Conservation (phyloP, 2,797 vertebrate species). For the Oryzias sinensis region DNA sequence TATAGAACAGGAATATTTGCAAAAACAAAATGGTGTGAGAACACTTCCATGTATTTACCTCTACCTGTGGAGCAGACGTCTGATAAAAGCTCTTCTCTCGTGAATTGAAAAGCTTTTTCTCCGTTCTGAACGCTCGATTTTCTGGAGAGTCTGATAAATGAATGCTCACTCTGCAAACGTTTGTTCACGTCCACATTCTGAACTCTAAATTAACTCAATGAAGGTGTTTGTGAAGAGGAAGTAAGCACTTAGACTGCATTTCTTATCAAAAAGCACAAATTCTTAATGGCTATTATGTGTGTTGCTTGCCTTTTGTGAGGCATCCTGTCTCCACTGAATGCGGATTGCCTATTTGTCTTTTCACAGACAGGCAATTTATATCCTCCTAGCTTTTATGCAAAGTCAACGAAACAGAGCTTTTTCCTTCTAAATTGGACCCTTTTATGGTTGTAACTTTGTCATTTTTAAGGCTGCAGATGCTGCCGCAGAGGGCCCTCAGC, state of each 20-base stretch:
- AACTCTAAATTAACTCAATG: conserved; percentile 32
- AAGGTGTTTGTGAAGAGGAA: conserved; percentile 14
- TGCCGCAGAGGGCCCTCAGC: conserved; percentile 80
- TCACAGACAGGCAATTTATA: conserved; percentile 85
- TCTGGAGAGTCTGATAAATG: conserved; percentile 17
- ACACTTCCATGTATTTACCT: no score
- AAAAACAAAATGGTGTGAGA: no score
- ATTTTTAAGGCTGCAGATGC: conserved; percentile 86
- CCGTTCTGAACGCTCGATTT: conserved; percentile 5
- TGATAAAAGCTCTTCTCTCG: no score
- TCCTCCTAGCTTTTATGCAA: conserved; percentile 92
- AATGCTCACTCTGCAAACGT: conserved; percentile 14
- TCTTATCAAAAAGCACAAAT: conserved; percentile 39
- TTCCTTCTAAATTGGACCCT: conserved; percentile 86
- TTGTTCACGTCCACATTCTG: conserved; percentile 23
- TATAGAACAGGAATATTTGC: no score
- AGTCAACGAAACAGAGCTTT: conserved; percentile 88
- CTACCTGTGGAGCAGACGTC: no score
- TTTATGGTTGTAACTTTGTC: conserved; percentile 91
- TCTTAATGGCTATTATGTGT: conserved; percentile 43
- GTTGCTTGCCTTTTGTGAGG: conserved; percentile 59
- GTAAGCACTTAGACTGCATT: conserved; percentile 43
- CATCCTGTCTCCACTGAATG: conserved; percentile 63
- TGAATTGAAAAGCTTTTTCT: conserved; percentile 9
- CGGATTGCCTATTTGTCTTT: conserved; percentile 87